These are phyloP conservation scores for Magallana nippona DNA, from an alignment of 2,888 invertebrate species.

Conservation along the genomic window DNA sequence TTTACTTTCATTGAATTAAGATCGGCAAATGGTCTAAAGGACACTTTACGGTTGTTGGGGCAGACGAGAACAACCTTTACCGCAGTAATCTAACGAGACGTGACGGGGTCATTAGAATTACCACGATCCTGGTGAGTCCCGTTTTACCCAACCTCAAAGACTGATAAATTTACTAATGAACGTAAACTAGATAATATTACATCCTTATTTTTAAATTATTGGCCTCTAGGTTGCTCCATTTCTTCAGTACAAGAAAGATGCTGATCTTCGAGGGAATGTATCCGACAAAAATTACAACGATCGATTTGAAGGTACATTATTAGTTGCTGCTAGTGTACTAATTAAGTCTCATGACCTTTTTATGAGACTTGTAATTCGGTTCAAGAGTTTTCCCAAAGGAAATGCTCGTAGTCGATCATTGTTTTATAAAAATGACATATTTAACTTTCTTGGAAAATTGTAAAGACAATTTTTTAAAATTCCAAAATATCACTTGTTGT, in stretches of 20 bases:
- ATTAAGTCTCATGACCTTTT: not conserved
- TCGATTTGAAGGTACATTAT: slow-evolving; percentile 18
- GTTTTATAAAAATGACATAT: too few species aligned
- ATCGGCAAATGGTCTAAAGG: not conserved
- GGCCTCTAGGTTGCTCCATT: slow-evolving; percentile 86
- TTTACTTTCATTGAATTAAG: not conserved
- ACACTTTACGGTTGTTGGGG: not conserved
- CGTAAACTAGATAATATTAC: too few species aligned
- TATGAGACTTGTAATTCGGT: too few species aligned
- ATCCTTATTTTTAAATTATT: too few species aligned
- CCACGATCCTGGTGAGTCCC: not conserved
- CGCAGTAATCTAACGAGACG: not conserved
- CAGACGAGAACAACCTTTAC: not conserved
- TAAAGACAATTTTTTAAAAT: too few species aligned
- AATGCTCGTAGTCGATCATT: too few species aligned
- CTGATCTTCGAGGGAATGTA: slow-evolving; percentile 1
- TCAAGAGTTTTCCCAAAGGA: too few species aligned
- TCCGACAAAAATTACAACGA: slow-evolving; percentile 8
- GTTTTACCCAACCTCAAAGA: not conserved
- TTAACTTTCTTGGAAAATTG: too few species aligned
- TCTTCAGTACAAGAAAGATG: slow-evolving; percentile 17
- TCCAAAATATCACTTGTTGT: too few species aligned
- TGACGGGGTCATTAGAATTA: slow-evolving; percentile 15
- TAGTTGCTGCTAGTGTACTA: not conserved
- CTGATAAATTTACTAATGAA: not conserved